These are phyloP conservation scores for Lasioglossum marginatum DNA, from an alignment of 2,888 invertebrate species.

Conservation along the genomic window DNA sequence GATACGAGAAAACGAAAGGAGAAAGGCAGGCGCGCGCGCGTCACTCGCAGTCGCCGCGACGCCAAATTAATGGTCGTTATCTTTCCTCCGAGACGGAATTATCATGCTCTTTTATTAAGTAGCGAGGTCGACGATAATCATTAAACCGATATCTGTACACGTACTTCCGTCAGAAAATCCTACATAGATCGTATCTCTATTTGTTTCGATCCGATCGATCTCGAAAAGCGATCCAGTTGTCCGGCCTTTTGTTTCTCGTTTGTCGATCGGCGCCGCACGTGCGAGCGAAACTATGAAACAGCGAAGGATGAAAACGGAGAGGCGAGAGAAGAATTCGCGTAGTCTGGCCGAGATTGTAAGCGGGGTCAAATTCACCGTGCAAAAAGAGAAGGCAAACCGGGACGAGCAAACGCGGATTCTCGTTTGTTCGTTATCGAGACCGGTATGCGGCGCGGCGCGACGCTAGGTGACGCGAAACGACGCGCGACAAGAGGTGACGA, in stretches of 20 bases:
- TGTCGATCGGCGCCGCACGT: too few species aligned
- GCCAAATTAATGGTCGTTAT: background rate
- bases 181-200: background rate
- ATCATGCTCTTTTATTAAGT: background rate
- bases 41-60: too few species aligned
- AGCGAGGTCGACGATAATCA: background rate
- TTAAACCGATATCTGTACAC: background rate
- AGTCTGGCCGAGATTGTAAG: background rate
- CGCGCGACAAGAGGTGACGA: background rate
- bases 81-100: background rate
- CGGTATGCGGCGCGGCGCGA: background rate
- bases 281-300: background rate
- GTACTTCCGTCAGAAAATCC: background rate
- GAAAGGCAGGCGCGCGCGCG: background rate
- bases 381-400: background rate
- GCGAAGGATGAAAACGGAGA: background rate
- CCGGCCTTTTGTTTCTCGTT: background rate
- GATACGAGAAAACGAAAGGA: background rate
- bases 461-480: background rate
- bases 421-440: conserved; percentile 12
- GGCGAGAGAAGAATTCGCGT: background rate
- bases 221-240: background rate
- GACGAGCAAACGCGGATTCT: background rate
- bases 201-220: background rate
- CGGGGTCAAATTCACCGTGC: background rate